A percentile compares a stretch with the other conserved stretches of the same genome.
phyloP scores from a whole-genome alignment of 2,888 invertebrate genomes.

The Acanthosepion esculentum region DNA sequence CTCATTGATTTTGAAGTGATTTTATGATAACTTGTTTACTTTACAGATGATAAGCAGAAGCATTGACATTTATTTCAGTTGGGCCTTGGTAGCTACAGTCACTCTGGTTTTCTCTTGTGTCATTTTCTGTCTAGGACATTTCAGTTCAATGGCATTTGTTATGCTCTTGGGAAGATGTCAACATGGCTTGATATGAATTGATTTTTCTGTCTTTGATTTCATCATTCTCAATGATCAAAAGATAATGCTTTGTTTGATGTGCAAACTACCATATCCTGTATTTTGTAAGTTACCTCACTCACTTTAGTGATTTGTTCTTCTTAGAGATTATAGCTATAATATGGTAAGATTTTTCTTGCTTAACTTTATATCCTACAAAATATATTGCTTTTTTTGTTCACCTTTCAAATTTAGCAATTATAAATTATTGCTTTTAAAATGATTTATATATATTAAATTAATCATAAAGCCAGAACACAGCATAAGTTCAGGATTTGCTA shows the following conservation, averaged over 20 bases:
- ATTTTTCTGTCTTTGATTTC: constrained; percentile 21
- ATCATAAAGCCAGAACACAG: not conserved
- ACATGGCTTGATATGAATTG: constrained; percentile 20
- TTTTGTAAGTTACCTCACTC: not conserved
- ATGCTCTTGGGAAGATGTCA: not conserved
- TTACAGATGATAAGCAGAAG: not conserved
- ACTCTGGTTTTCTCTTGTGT: not conserved
- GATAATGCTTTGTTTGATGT: not conserved
- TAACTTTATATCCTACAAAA: not conserved
- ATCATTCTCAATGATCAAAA: constrained; percentile 22
- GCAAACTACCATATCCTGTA: not conserved
- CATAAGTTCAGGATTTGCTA: not conserved
- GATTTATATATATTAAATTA: not conserved
- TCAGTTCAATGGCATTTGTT: not conserved
- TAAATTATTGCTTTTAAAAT: constrained; percentile 21
- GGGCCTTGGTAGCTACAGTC: not conserved
- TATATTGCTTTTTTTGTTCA: not conserved
- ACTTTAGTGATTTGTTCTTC: not conserved
- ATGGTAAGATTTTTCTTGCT: not conserved
- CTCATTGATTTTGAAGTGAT: not conserved
- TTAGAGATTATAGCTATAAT: constrained; percentile 4
- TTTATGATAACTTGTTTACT: not conserved
- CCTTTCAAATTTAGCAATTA: not conserved
- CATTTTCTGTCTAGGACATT: not conserved
- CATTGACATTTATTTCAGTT: not conserved